A percentile compares a stretch with the other conserved stretches of the same genome.
Evolutionary conservation across 2,797 vertebrate genomes (phyloP).

Genomic region (Liasis olivaceus): DNA sequence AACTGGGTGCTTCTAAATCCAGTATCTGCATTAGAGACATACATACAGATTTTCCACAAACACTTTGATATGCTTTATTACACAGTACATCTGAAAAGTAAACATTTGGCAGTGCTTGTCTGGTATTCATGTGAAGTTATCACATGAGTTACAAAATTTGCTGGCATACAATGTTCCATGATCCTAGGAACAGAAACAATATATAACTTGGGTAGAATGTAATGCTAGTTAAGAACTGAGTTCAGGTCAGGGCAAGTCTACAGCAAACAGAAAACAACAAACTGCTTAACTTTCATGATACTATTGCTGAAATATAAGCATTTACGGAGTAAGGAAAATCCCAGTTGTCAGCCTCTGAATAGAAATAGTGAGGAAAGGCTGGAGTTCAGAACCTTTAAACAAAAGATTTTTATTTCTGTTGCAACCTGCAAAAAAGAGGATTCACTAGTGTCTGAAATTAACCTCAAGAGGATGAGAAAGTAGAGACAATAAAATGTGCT

Average conservation of each 20-base stretch:
- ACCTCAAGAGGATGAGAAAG: conserved; percentile 10
- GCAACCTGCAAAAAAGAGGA: conserved; percentile 16
- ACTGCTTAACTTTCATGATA: conserved; percentile 10
- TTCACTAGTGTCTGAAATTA: conserved; percentile 29
- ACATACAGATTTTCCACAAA: conserved; percentile 29
- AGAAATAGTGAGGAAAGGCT: conserved; percentile 27
- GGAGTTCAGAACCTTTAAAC: conserved; percentile 24
- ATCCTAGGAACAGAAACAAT: background rate
- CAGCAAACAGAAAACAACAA: background rate
- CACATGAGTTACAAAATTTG: background rate
- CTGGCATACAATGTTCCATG: background rate
- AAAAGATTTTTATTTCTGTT: conserved; percentile 22
- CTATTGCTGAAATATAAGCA: conserved; percentile 9
- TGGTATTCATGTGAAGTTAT: conserved; percentile 28
- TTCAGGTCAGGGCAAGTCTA: background rate
- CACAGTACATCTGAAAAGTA: conserved; percentile 41
- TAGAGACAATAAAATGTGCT: conserved; percentile 14
- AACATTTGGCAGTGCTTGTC: conserved; percentile 44
- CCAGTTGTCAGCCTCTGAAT: conserved; percentile 11
- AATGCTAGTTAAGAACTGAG: background rate
- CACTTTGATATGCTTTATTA: conserved; percentile 37
- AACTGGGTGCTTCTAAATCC: too few species aligned
- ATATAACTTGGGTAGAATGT: background rate
- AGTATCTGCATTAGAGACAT: background rate
- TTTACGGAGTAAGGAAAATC: conserved; percentile 13